phyloP scores from a whole-genome alignment of 2,797 vertebrate genomes.

The Manis crassicaudata region DNA sequence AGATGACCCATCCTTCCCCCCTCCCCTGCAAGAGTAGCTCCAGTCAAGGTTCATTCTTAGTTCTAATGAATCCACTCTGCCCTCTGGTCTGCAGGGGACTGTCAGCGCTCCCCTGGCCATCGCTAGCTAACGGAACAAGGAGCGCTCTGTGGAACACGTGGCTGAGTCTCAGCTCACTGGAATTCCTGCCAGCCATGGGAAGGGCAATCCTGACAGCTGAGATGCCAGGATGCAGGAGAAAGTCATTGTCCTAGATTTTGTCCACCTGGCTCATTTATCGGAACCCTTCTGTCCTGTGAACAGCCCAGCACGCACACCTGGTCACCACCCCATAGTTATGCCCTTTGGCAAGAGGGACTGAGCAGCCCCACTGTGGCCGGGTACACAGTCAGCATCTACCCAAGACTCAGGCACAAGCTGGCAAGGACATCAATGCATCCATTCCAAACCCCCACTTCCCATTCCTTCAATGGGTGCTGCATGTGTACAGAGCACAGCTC shows the following conservation, averaged over 20 bases:
- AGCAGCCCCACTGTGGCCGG: not conserved
- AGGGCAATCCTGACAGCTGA: not conserved
- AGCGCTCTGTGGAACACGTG: not conserved
- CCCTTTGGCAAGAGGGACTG: not conserved
- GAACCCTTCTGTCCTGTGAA: not conserved
- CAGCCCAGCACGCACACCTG: not conserved
- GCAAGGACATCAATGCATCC: not conserved
- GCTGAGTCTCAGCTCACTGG: not conserved
- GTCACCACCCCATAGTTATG: not conserved
- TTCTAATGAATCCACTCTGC: constrained; percentile 49
- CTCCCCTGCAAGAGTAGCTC: not conserved
- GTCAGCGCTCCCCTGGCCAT: not conserved
- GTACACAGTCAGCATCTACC: not conserved
- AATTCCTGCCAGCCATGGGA: not conserved
- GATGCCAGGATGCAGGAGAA: not conserved
- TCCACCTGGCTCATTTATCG: not conserved
- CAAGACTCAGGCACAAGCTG: not conserved
- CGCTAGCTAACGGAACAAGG: not conserved
- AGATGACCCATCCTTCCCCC: constrained; percentile 4
- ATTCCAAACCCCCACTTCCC: not conserved
- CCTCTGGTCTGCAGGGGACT: not conserved
- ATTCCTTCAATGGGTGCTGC: not conserved
- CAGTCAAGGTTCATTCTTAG: constrained; percentile 22
- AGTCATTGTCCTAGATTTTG: not conserved
- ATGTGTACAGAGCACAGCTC: not conserved